Evolutionary conservation across 2,888 invertebrate genomes (phyloP).

Genomic region (Therioaphis trifolii): DNA sequence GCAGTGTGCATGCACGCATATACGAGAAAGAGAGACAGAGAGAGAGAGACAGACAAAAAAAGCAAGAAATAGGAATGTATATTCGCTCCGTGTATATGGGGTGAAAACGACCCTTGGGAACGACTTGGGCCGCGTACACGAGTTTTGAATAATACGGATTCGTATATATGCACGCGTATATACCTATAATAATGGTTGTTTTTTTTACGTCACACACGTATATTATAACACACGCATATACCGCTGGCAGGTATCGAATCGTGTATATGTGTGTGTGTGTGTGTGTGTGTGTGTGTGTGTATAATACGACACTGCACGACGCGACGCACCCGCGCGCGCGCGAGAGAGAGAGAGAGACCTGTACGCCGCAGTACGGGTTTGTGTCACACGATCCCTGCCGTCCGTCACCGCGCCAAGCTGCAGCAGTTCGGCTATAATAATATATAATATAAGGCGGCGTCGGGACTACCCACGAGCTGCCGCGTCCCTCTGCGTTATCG

Average conservation of each 20-base stretch:
- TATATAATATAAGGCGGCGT: too few species aligned
- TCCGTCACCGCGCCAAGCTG: too few species aligned
- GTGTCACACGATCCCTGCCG: slow-evolving; percentile 39
- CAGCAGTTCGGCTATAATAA: too few species aligned
- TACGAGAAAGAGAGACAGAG: too few species aligned
- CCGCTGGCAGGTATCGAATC: not conserved
- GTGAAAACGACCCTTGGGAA: slow-evolving; percentile 57
- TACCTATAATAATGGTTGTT: not conserved
- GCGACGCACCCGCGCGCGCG: not conserved
- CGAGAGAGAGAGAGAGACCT: not conserved
- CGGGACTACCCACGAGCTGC: not conserved
- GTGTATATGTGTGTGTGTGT: not conserved
- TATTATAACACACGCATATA: not conserved
- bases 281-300: too few species aligned
- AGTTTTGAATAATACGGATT: slow-evolving; percentile 1
- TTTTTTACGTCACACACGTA: not conserved
- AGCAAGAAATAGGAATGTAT: too few species aligned
- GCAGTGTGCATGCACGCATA: too few species aligned
- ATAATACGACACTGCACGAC: too few species aligned
- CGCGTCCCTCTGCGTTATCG: not conserved
- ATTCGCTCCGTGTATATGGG: not conserved
- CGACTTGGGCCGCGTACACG: slow-evolving; percentile 9
- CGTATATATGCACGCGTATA: not conserved
- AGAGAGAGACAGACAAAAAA: too few species aligned
- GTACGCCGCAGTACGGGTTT: not conserved